These are phyloP conservation scores for Trematocara zebra DNA, from an alignment of 2,113 vertebrate species.

Conservation along the genomic window DNA sequence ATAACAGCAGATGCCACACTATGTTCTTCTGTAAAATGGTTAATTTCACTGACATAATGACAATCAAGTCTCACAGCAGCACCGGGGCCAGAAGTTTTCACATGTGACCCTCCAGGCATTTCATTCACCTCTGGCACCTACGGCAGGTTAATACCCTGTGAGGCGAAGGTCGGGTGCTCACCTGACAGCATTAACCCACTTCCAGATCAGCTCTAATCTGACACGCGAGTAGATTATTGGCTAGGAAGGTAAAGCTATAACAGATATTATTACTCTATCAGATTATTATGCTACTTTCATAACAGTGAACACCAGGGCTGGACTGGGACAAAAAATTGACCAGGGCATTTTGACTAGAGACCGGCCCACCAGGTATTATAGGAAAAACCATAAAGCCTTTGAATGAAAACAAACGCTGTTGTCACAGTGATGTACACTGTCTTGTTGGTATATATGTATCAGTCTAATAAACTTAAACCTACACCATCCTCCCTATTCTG, in stretches of 20 bases:
- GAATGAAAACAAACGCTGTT: no score
- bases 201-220: conserved; percentile 14
- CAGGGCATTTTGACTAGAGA: no score
- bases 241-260: not conserved
- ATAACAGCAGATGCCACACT: not conserved
- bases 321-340: no score
- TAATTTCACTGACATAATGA: not conserved
- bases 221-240: not conserved
- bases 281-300: not conserved
- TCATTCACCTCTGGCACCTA: not conserved
- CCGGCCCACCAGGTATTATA: no score
- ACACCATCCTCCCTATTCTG: no score
- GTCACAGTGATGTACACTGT: no score
- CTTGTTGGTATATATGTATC: no score
- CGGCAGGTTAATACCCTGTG: not conserved
- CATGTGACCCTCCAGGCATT: not conserved
- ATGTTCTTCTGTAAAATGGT: not conserved
- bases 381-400: no score
- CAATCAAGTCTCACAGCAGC: not conserved
- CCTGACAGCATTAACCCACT: conserved; percentile 26
- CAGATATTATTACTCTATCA: not conserved
- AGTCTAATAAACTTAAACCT: no score
- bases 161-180: not conserved
- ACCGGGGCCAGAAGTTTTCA: not conserved
- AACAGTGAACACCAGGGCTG: no score